Evolutionary conservation across 2,113 vertebrate genomes (phyloP).

Genomic region (Centropristis striata): DNA sequence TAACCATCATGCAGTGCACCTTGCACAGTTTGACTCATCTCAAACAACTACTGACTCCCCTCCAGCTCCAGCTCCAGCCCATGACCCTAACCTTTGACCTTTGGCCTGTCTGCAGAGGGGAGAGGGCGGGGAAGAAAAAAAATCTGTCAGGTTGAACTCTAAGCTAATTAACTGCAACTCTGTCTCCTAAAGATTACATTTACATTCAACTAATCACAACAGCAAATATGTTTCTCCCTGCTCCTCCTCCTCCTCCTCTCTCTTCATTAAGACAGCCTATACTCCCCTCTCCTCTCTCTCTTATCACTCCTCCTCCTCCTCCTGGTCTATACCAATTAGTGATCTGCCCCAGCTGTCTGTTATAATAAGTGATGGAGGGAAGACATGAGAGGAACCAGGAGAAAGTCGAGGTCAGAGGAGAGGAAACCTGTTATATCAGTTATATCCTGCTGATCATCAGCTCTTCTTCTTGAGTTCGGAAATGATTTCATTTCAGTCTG

Average conservation of each 20-base stretch:
- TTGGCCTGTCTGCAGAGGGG: too few relatives aligned
- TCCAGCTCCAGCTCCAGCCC: too few relatives aligned
- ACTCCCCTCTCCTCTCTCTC: slow-evolving; percentile 1
- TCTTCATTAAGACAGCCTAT: not conserved
- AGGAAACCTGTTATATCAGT: slow-evolving; percentile 31
- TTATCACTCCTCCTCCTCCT: slow-evolving; percentile 33
- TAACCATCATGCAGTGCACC: too few relatives aligned
- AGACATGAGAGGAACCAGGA: slow-evolving; percentile 36
- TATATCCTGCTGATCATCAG: not conserved
- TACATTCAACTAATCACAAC: too few relatives aligned
- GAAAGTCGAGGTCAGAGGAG: slow-evolving; percentile 60
- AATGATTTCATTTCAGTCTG: not conserved
- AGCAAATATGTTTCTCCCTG: too few relatives aligned
- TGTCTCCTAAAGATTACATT: too few relatives aligned
- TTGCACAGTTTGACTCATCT: too few relatives aligned
- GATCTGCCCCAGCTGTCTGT: slow-evolving; percentile 41
- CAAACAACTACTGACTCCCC: too few relatives aligned
- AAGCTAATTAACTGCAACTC: too few relatives aligned
- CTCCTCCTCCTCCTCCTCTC: not conserved
- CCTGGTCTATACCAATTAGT: slow-evolving; percentile 30
- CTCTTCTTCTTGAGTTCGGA: not conserved
- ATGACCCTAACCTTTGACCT: too few relatives aligned
- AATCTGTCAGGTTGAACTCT: too few relatives aligned
- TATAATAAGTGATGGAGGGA: slow-evolving; percentile 7
- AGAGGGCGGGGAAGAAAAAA: too few relatives aligned